Evolutionary conservation across 1,140 invertebrate genomes (phyloP).

Genomic region (Sitodiplosis mosellana): DNA sequence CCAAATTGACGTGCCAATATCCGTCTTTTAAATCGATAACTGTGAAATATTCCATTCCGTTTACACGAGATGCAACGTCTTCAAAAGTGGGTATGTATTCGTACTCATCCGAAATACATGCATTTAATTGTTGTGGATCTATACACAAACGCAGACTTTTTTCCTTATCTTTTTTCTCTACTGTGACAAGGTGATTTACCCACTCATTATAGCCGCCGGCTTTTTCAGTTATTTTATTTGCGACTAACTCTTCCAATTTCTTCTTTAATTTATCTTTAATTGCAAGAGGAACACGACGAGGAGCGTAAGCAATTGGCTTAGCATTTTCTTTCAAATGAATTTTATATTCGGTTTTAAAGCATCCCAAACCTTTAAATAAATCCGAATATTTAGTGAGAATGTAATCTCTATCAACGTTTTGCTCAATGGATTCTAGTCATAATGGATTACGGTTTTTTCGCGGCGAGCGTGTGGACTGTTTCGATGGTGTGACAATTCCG

Average conservation of each 20-base stretch:
- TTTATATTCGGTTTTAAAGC: not conserved
- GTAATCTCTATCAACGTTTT: not conserved
- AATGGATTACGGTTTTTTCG: not conserved
- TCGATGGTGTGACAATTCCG: not conserved
- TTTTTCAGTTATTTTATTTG: conserved; percentile 12
- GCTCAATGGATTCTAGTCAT: not conserved
- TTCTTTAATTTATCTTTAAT: conserved; percentile 10
- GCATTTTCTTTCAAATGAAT: conserved; percentile 2
- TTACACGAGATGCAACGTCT: not conserved
- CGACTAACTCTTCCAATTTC: conserved; percentile 10
- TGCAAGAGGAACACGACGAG: conserved; percentile 9
- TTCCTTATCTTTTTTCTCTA: conserved; percentile 16
- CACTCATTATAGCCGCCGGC: conserved; percentile 19
- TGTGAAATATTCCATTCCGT: conserved; percentile 1
- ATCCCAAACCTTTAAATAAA: conserved; percentile 5
- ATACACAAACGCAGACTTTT: conserved; percentile 20
- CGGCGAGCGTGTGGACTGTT: too few relatives aligned
- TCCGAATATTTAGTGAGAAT: not conserved
- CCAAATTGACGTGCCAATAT: conserved; percentile 5
- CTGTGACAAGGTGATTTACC: conserved; percentile 21
- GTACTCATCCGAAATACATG: conserved; percentile 2
- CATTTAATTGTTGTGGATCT: conserved; percentile 21
- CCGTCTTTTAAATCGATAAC: conserved; percentile 6
- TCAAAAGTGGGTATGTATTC: not conserved
- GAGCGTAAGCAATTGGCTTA: conserved; percentile 7